Conservation (phyloP, 2,113 vertebrate species). For the Dermatemys mawii region DNA sequence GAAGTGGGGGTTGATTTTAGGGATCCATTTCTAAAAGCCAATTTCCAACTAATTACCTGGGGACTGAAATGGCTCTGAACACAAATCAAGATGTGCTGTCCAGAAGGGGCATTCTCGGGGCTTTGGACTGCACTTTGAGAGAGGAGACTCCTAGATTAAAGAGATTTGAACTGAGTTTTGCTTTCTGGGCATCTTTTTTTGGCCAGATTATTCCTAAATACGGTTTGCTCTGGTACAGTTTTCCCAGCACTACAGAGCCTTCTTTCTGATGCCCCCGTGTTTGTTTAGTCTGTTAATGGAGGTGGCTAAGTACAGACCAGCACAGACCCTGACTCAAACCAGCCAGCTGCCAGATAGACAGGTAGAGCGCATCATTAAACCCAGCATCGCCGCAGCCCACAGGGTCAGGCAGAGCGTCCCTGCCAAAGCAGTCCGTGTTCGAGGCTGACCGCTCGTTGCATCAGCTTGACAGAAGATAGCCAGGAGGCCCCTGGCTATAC, state of each 20-base stretch:
- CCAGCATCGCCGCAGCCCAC: no score
- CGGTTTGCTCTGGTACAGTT: neutral
- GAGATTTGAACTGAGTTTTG: neutral
- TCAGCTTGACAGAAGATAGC: neutral
- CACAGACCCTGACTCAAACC: neutral
- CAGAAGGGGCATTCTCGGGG: neutral
- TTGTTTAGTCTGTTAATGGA: neutral
- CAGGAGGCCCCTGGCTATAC: neutral
- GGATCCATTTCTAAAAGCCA: neutral
- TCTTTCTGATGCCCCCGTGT: neutral
- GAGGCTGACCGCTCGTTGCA: neutral
- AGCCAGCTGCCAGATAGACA: neutral
- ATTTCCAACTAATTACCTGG: neutral
- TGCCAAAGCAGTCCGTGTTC: neutral
- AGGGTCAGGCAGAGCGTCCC: neutral
- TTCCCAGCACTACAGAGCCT: no score
- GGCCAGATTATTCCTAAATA: neutral
- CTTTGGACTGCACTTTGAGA: neutral
- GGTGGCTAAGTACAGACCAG: neutral
- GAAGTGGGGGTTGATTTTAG: neutral
- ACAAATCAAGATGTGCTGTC: neutral
- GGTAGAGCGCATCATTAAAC: neutral
- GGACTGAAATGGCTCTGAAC: fast-evolving
- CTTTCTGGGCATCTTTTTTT: neutral
- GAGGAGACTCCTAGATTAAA: fast-evolving